Conservation (phyloP, 1,140 invertebrate species). For the Anastrepha obliqua region DNA sequence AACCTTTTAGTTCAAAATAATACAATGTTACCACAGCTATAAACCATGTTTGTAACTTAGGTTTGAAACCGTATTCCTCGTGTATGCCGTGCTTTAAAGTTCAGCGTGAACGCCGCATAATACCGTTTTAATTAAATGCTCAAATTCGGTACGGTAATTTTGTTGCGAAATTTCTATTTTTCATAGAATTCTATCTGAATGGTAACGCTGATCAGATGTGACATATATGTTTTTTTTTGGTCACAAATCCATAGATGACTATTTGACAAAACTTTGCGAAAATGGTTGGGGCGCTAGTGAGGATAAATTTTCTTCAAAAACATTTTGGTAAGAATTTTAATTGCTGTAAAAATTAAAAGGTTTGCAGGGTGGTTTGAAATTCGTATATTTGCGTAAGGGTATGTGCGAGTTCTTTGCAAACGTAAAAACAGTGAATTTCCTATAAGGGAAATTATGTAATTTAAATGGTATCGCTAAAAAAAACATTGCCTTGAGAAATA, state of each 20-base stretch:
- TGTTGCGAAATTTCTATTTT: no score
- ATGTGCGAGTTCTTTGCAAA: no score
- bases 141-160: no score
- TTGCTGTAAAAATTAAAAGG: neutral
- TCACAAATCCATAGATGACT: neutral
- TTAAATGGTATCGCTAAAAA: neutral
- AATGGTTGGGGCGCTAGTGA: slow-evolving; percentile 66
- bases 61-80: no score
- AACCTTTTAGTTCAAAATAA: no score
- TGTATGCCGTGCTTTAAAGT: no score
- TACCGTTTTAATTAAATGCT: no score
- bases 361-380: neutral
- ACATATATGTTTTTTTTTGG: neutral
- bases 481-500: neutral
- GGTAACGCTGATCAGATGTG: neutral
- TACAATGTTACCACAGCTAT: no score
- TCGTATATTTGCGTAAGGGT: neutral
- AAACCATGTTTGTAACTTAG: no score
- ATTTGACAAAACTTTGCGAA: neutral
- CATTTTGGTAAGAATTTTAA: slow-evolving; percentile 66
- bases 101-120: no score
- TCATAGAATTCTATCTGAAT: no score
- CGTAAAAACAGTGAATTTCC: no score
- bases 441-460: slow-evolving; percentile 7
- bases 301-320: slow-evolving; percentile 70